Evolutionary conservation across 1,140 invertebrate species (phyloP), one percentile per base, ranked within the genome.

Genomic region (Drosophila baimaii): DNA sequence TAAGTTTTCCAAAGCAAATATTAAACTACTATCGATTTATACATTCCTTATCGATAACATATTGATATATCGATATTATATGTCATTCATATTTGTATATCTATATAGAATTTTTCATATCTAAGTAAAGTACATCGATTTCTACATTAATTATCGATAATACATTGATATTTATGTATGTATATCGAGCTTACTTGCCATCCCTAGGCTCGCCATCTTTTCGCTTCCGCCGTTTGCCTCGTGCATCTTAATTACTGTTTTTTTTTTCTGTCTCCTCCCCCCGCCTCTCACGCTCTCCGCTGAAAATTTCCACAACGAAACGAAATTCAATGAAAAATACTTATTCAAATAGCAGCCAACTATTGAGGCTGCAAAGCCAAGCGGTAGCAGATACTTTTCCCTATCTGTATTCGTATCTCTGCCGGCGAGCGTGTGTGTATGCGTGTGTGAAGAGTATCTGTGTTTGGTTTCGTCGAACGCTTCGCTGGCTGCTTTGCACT

Each of bases 281-380:
- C 33, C 21, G 13, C 19, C 23, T 43, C 57, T 44, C 37, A 31
- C 43, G 15, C 29, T 46, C 29, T 10, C 33, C 3, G 43, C 66
- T 81, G 56, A 86, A 88, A 86, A 88, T 88, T 86, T 88, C 79
- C 83, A 86, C 83, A 83, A 70, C 71, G 72, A 86, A 86, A 83
- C 84, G 77, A 86, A 86, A 86, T 86, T 86, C 83, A 86, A 86
- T 86, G 83, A 86, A 86, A 86, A 86, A 86, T 88, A 86, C 68
- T 84, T 86, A 86, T 86, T 86, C 79, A 88, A 86, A 86, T 88
- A 79, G 71, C 80, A 79, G 65, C 71, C 70, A 75, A 80, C 78
- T 70, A 81, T 86, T 84, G 83, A 86, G 82, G 64, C 82, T 85
- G 82, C 79, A 86, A 80, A 86, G 83, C 83, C 71, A 79, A 79